phyloP scores from a whole-genome alignment of 2,113 vertebrate species.

The Festucalex cinctus region DNA sequence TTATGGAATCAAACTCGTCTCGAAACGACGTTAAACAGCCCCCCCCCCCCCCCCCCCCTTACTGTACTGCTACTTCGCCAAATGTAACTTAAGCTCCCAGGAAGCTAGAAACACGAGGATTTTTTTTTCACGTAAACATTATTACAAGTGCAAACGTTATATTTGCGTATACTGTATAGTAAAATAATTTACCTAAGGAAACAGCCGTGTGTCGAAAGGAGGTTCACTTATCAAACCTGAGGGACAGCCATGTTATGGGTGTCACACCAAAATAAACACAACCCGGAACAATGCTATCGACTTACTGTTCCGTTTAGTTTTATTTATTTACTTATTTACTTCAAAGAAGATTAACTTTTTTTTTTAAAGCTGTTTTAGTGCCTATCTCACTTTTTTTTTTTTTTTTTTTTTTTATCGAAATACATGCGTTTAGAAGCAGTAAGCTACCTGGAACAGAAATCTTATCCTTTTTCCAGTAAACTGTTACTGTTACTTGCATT shows the following conservation, averaged over 20 bases:
- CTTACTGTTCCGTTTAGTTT: slow-evolving; percentile 17
- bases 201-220: not conserved
- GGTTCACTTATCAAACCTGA: accelerated
- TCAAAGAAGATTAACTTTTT: too few species aligned
- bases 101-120: not conserved
- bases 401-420: not conserved
- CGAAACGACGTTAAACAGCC: too few species aligned
- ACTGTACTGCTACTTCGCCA: not conserved
- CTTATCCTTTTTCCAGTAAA: too few species aligned
- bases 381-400: not conserved
- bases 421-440: too few species aligned
- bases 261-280: slow-evolving; percentile 44
- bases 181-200: slow-evolving; percentile 9
- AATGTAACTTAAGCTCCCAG: not conserved
- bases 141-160: not conserved
- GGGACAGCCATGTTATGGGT: slow-evolving; percentile 2
- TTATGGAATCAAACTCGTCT: too few species aligned
- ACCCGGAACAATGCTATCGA: slow-evolving; percentile 4
- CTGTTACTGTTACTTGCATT: too few species aligned
- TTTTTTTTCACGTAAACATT: not conserved
- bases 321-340: too few species aligned
- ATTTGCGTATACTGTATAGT: not conserved
- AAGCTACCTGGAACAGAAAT: too few species aligned
- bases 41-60: too few species aligned
- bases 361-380: not conserved